Evolutionary conservation across 2,113 vertebrate genomes (phyloP).

Genomic region (Syngnathus floridae): DNA sequence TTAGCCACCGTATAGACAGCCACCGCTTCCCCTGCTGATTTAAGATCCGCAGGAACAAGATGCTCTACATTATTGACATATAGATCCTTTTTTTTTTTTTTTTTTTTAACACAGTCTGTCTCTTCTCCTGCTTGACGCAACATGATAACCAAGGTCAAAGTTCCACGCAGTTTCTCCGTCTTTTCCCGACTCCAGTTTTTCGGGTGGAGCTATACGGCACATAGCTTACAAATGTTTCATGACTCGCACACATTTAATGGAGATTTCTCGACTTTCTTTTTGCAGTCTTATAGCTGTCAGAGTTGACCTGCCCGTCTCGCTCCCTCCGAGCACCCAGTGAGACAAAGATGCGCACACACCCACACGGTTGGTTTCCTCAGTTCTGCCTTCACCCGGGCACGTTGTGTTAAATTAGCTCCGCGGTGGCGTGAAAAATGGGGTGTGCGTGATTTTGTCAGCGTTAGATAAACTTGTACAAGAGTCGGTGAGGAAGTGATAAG

Average conservation of each 20-base stretch:
- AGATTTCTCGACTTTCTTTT: slow-evolving; percentile 25
- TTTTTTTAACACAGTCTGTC: slow-evolving; percentile 7
- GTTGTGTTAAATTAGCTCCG: slow-evolving; percentile 68
- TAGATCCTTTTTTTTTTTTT: slow-evolving; percentile 9
- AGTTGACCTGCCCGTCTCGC: slow-evolving; percentile 65
- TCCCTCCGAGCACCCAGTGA: slow-evolving; percentile 58
- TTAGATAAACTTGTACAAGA: slow-evolving; percentile 45
- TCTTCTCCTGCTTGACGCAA: slow-evolving; percentile 8
- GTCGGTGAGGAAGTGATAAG: slow-evolving; percentile 45
- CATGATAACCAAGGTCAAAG: slow-evolving; percentile 5
- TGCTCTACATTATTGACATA: slow-evolving; percentile 33
- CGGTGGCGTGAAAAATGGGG: slow-evolving; percentile 45
- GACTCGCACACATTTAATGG: slow-evolving; percentile 1
- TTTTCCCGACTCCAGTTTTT: background rate
- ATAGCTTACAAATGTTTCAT: background rate
- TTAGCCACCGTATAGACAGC: slow-evolving; percentile 14
- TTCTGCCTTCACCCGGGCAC: slow-evolving; percentile 37
- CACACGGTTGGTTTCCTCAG: slow-evolving; percentile 31
- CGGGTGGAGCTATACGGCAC: background rate
- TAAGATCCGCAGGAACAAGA: slow-evolving; percentile 30
- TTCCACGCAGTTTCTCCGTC: background rate
- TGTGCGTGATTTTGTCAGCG: slow-evolving; percentile 21
- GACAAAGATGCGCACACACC: slow-evolving; percentile 42
- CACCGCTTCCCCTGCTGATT: slow-evolving; percentile 23
- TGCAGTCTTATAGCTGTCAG: slow-evolving; percentile 58